phyloP scores from a whole-genome alignment of 2,888 invertebrate genomes.

The Tillus elongatus region DNA sequence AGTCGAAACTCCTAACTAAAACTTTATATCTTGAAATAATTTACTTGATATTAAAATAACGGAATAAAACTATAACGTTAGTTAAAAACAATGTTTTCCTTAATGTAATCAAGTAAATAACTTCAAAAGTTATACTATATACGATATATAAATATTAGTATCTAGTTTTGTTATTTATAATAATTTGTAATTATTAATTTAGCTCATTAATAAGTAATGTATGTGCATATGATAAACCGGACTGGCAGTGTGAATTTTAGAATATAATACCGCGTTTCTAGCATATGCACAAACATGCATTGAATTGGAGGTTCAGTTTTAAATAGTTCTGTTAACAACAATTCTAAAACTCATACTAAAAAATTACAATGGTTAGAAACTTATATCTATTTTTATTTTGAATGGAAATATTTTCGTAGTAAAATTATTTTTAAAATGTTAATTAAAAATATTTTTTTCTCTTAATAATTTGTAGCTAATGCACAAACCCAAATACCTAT shows the following conservation, averaged over 20 bases:
- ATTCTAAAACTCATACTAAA: no score
- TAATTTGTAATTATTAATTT: slow-evolving; percentile 10
- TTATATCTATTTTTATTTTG: no score
- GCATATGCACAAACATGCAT: slow-evolving; percentile 31
- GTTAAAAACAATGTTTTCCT: slow-evolving; percentile 5
- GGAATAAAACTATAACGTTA: slow-evolving; percentile 11
- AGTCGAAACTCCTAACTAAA: slow-evolving; percentile 22
- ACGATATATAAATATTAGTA: slow-evolving; percentile 14
- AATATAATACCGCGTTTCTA: slow-evolving; percentile 33
- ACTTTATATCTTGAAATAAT: slow-evolving; percentile 15
- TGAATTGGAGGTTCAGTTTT: no score
- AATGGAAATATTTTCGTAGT: no score
- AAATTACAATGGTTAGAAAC: no score
- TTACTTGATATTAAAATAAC: slow-evolving; percentile 17
- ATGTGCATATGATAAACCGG: slow-evolving; percentile 34
- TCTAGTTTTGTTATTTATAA: slow-evolving; percentile 6
- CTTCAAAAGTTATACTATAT: slow-evolving; percentile 15
- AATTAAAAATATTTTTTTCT: no score
- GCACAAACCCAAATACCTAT: no score
- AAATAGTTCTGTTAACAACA: no score
- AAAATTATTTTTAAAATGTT: no score
- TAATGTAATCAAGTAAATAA: slow-evolving; percentile 14
- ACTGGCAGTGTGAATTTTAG: slow-evolving; percentile 40
- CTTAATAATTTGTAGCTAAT: no score
- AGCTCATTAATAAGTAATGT: slow-evolving; percentile 22